These are phyloP conservation scores for Corythornis madagascariensis DNA, from an alignment of 2,113 vertebrate species.

Conservation along the genomic window DNA sequence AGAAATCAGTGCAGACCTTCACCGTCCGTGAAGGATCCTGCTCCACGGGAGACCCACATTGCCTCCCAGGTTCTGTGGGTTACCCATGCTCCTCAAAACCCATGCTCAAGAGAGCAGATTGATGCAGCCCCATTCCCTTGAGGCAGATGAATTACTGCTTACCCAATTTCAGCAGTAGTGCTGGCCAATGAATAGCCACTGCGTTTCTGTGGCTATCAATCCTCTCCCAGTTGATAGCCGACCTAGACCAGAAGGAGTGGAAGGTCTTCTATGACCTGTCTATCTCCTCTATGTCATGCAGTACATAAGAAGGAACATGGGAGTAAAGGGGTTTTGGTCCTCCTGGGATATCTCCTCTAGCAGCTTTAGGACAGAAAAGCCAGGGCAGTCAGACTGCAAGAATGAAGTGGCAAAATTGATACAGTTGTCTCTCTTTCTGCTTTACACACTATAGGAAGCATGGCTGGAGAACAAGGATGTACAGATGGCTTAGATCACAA, in stretches of 20 bases:
- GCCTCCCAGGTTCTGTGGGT: background rate
- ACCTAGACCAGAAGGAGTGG: background rate
- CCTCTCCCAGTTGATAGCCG: background rate
- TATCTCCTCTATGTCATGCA: accelerated
- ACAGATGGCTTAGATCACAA: background rate
- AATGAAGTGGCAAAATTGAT: background rate
- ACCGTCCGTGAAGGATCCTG: accelerated
- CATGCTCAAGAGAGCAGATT: accelerated
- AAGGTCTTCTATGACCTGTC: background rate
- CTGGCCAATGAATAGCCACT: accelerated
- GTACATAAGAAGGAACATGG: background rate
- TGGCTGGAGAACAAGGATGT: background rate
- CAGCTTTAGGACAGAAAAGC: background rate
- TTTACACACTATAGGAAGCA: accelerated
- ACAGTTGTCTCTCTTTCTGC: background rate
- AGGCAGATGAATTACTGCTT: background rate
- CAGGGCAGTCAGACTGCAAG: background rate
- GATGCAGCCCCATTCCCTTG: background rate
- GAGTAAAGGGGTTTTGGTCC: background rate
- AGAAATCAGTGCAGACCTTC: background rate
- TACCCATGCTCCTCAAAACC: accelerated
- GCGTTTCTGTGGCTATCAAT: background rate
- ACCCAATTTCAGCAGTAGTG: background rate
- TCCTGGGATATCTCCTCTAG: background rate
- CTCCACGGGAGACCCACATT: accelerated